These are phyloP conservation scores for Typhlichthys eigenmanni DNA, from an alignment of 2,797 vertebrate genomes.

Conservation along the genomic window DNA sequence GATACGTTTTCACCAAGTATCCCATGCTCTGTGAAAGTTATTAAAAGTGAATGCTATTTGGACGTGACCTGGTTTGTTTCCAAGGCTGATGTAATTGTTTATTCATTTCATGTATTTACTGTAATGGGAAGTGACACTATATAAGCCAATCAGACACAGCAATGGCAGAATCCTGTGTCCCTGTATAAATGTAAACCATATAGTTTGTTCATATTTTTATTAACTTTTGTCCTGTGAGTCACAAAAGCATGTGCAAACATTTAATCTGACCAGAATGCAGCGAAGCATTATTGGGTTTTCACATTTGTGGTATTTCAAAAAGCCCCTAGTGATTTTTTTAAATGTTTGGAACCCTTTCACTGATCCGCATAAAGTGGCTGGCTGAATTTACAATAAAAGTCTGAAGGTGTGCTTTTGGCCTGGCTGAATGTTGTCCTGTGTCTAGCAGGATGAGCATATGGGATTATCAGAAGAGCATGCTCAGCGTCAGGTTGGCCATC, in stretches of 20 bases:
- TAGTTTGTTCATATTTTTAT: too few relatives aligned
- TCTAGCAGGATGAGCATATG: conserved; percentile 19
- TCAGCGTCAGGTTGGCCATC: conserved; percentile 58
- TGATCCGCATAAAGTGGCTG: conserved; percentile 12
- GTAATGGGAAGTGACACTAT: too few relatives aligned
- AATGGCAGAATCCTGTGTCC: too few relatives aligned
- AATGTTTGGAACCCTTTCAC: conserved; percentile 8
- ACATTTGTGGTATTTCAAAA: neutral
- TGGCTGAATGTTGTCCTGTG: conserved; percentile 17
- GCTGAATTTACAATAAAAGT: conserved; percentile 23
- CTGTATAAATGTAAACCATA: too few relatives aligned
- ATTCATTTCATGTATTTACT: too few relatives aligned
- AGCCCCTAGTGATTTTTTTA: neutral
- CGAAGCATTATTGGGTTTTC: neutral
- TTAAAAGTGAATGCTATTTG: too few relatives aligned
- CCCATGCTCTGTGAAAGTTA: too few relatives aligned
- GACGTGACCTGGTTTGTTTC: too few relatives aligned
- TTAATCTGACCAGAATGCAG: neutral
- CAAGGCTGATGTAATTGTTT: too few relatives aligned
- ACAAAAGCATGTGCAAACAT: neutral
- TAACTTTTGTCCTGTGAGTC: too few relatives aligned
- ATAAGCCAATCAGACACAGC: too few relatives aligned
- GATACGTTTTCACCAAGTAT: neutral
- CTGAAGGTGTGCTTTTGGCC: conserved; percentile 40
- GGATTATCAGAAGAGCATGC: conserved; percentile 36